Evolutionary conservation across 2,888 invertebrate species (phyloP).

Genomic region (Cartodere bifasciata): DNA sequence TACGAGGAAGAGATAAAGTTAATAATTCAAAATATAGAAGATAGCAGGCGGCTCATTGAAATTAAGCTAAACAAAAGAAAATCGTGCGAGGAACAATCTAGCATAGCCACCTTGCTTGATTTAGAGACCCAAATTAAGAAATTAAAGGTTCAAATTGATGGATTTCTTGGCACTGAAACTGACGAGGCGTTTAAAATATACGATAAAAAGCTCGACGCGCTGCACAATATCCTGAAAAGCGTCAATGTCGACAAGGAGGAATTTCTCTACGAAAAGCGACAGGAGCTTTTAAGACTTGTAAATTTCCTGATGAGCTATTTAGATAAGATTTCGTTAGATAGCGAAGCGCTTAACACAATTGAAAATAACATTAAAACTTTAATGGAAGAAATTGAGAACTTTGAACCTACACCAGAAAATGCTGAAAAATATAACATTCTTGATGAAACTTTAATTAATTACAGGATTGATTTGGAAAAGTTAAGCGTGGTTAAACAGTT

Average conservation of each 20-base stretch:
- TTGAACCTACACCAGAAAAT: not conserved
- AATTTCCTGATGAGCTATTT: slow-evolving; percentile 5
- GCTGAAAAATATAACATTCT: slow-evolving; percentile 2
- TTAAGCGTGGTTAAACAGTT: slow-evolving; percentile 8
- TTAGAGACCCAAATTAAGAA: too few species aligned
- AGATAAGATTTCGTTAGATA: slow-evolving; percentile 4
- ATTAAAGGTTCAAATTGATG: too few species aligned
- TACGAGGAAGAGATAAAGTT: too few species aligned
- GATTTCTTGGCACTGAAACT: too few species aligned
- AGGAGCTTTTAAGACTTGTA: not conserved
- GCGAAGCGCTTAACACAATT: slow-evolving; percentile 3
- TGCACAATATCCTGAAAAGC: too few species aligned
- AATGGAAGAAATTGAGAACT: slow-evolving; percentile 3
- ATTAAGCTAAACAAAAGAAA: too few species aligned
- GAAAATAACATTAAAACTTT: slow-evolving; percentile 3
- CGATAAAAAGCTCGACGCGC: too few species aligned
- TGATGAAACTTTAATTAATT: slow-evolving; percentile 8
- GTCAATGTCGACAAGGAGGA: not conserved
- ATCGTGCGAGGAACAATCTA: too few species aligned
- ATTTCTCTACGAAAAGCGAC: not conserved
- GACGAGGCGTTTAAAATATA: too few species aligned
- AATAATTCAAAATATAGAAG: too few species aligned
- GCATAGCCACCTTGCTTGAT: too few species aligned
- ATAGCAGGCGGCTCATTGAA: too few species aligned
- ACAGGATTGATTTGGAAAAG: slow-evolving; percentile 7